These are phyloP conservation scores for Falco novaeseelandiae DNA, from an alignment of 2,797 vertebrate species.

Conservation along the genomic window DNA sequence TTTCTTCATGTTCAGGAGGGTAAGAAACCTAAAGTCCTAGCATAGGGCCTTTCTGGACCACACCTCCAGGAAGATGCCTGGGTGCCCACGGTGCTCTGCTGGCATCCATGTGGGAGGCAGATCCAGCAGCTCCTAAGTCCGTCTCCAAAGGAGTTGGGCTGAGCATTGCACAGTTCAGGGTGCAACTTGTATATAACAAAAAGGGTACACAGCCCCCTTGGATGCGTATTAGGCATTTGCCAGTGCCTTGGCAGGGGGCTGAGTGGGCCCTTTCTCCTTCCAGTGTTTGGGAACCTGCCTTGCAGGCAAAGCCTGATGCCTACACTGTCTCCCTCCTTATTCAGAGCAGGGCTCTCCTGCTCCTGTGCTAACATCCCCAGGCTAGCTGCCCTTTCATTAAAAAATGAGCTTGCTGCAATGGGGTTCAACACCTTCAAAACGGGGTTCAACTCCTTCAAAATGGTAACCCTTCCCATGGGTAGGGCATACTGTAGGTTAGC, in stretches of 20 bases:
- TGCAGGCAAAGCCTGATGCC: neutral
- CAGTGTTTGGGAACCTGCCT: neutral
- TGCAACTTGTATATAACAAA: neutral
- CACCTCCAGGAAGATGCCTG: neutral
- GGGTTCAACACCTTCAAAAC: neutral
- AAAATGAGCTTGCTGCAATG: neutral
- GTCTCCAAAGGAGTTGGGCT: neutral
- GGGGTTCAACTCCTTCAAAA: neutral
- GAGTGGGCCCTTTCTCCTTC: neutral
- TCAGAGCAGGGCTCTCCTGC: neutral
- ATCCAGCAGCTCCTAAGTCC: neutral
- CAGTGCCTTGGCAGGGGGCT: neutral
- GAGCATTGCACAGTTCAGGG: neutral
- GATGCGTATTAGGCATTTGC: fast-evolving
- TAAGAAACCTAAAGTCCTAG: neutral
- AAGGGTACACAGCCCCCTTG: neutral
- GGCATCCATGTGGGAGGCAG: neutral
- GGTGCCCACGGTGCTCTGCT: fast-evolving
- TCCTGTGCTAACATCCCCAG: neutral
- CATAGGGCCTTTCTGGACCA: neutral
- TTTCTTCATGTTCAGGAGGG: neutral
- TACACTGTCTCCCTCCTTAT: neutral
- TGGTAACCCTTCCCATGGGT: neutral
- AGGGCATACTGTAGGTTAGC: neutral
- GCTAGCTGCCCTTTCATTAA: neutral